These are phyloP conservation scores for Coryphaenoides rupestris DNA, from an alignment of 2,113 vertebrate genomes.

Conservation along the genomic window DNA sequence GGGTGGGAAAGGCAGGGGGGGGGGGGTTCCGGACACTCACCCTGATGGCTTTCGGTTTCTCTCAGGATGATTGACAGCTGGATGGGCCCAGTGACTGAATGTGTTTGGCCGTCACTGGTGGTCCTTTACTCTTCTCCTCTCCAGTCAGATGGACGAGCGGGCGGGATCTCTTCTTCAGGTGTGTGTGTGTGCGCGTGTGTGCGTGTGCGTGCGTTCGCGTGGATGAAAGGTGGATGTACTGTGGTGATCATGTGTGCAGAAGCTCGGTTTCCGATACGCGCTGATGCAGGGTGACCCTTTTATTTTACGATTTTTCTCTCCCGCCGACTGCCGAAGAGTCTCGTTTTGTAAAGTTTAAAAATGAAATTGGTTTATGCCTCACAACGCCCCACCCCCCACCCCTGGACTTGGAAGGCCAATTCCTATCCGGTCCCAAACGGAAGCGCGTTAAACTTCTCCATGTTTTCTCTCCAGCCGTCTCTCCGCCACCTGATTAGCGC, in stretches of 20 bases:
- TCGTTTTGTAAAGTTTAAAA: not conserved
- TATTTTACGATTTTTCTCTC: not conserved
- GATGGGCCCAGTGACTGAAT: slow-evolving; percentile 73
- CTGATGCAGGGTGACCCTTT: slow-evolving; percentile 12
- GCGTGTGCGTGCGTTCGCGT: too few relatives aligned
- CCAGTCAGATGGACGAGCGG: slow-evolving; percentile 55
- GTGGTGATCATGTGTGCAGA: slow-evolving; percentile 42
- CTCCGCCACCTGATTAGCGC: too few relatives aligned
- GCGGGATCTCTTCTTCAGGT: slow-evolving; percentile 43
- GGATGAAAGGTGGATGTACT: slow-evolving; percentile 30
- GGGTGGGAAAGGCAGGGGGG: too few relatives aligned
- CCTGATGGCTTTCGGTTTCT: slow-evolving; percentile 67
- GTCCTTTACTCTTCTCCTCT: slow-evolving; percentile 24
- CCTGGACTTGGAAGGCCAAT: not conserved
- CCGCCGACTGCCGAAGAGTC: not conserved
- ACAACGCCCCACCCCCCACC: not conserved
- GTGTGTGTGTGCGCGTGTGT: too few relatives aligned
- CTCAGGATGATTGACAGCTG: slow-evolving; percentile 68
- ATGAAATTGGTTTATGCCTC: not conserved
- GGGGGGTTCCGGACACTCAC: slow-evolving; percentile 46
- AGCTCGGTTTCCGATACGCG: slow-evolving; percentile 40
- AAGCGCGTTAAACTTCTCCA: too few relatives aligned
- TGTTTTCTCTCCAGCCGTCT: too few relatives aligned
- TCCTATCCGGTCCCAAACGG: too few relatives aligned
- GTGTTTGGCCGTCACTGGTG: slow-evolving; percentile 71